Percentiles rank a stretch among this genome's conserved stretches.
phyloP scores from a whole-genome alignment of 2,113 vertebrate species.

The Sinocyclocheilus anshuiensis region DNA sequence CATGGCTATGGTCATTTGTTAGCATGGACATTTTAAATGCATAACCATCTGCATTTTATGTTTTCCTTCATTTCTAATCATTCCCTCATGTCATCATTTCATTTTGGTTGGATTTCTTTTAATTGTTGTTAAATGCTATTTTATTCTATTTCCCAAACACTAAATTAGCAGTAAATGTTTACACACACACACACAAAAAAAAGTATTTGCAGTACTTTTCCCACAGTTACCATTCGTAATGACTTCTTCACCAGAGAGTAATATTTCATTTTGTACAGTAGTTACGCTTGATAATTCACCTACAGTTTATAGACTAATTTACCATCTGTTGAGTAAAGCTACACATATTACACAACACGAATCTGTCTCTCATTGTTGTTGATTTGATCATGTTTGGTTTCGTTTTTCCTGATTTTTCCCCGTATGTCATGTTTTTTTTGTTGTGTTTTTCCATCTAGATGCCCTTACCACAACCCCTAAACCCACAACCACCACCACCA shows the following conservation, averaged over 20 bases:
- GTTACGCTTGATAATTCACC: slow-evolving; percentile 24
- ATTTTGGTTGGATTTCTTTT: slow-evolving; percentile 25
- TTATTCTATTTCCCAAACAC: slow-evolving; percentile 34
- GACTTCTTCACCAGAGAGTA: too few species aligned
- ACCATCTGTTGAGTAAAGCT: not conserved
- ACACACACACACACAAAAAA: slow-evolving; percentile 11
- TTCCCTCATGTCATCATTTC: slow-evolving; percentile 30
- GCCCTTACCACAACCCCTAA: slow-evolving; percentile 79
- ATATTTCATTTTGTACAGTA: not conserved
- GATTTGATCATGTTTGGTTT: slow-evolving; percentile 53
- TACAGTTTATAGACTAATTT: slow-evolving; percentile 16
- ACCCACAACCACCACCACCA: slow-evolving; percentile 78
- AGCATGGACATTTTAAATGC: slow-evolving; percentile 15
- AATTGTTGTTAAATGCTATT: slow-evolving; percentile 35
- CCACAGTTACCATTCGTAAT: slow-evolving; percentile 16
- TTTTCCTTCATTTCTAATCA: slow-evolving; percentile 36
- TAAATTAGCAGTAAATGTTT: slow-evolving; percentile 14
- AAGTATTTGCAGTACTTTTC: not conserved
- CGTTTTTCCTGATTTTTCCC: slow-evolving; percentile 66
- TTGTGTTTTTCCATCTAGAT: slow-evolving; percentile 79
- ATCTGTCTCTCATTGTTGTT: slow-evolving; percentile 52
- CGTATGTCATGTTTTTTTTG: slow-evolving; percentile 72
- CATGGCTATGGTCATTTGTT: slow-evolving; percentile 12
- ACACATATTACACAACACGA: slow-evolving; percentile 33
- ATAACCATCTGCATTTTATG: slow-evolving; percentile 37